These are phyloP conservation scores for Coracias cyanogaster DNA, from an alignment of 2,797 vertebrate genomes.

Conservation along the genomic window DNA sequence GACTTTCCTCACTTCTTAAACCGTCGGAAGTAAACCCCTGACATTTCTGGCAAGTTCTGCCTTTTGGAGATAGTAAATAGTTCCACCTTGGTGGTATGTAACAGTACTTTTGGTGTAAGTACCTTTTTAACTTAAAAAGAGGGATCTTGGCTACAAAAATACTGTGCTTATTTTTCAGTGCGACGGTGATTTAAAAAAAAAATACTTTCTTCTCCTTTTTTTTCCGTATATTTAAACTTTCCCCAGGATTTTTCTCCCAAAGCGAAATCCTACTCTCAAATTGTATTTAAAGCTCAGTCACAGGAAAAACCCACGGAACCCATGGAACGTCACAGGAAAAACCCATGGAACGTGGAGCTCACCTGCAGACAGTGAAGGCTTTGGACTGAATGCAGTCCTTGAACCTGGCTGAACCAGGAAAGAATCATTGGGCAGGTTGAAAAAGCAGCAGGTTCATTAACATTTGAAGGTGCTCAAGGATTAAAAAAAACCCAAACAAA, in stretches of 20 bases:
- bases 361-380: not conserved
- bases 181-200: not conserved
- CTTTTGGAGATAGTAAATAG: not conserved
- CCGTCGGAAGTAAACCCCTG: not conserved
- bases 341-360: no score
- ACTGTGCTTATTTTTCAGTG: not conserved
- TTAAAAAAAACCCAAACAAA: not conserved
- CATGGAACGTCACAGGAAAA: no score
- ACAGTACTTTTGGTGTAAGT: not conserved
- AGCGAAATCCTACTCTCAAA: not conserved
- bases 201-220: no score
- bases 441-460: not conserved
- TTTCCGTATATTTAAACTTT: not conserved
- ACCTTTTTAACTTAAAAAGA: not conserved
- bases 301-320: not conserved
- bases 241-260: not conserved
- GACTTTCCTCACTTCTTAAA: not conserved
- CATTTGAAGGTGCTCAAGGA: not conserved
- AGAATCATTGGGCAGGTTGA: not conserved
- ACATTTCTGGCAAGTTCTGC: not conserved
- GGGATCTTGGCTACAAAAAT: not conserved
- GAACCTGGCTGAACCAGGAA: not conserved
- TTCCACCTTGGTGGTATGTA: not conserved
- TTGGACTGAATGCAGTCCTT: not conserved
- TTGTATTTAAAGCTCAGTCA: not conserved